phyloP scores from a whole-genome alignment of 1,140 invertebrate species.

The Macrostomum lignano region DNA sequence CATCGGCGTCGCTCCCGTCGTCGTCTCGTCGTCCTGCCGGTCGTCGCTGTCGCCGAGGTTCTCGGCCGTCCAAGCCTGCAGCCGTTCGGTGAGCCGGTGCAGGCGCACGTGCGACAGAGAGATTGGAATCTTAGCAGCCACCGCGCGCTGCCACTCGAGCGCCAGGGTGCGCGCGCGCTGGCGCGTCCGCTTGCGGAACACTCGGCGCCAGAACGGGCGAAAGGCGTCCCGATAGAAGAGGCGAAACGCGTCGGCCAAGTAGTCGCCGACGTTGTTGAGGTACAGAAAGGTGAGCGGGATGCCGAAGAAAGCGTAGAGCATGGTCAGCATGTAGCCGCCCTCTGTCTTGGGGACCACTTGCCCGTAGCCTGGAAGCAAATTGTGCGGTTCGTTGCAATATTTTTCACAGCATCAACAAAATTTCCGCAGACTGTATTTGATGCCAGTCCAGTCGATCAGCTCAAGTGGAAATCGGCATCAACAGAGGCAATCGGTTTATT shows the following conservation, averaged over 20 bases:
- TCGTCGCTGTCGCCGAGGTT: background rate
- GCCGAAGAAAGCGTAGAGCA: conserved; percentile 55
- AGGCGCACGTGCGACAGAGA: too few relatives aligned
- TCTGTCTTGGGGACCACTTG: conserved; percentile 66
- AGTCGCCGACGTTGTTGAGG: conserved; percentile 50
- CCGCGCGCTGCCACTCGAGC: too few relatives aligned
- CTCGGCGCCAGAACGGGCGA: conserved; percentile 29
- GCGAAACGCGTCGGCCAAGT: conserved; percentile 70
- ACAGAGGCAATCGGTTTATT: too few relatives aligned
- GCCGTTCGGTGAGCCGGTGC: too few relatives aligned
- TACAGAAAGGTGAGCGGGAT: conserved; percentile 59
- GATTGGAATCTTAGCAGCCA: too few relatives aligned
- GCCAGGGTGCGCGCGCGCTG: too few relatives aligned
- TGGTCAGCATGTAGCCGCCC: conserved; percentile 49
- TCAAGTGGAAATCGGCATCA: too few relatives aligned
- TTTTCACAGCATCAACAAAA: too few relatives aligned
- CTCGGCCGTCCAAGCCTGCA: background rate
- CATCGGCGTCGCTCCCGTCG: too few relatives aligned
- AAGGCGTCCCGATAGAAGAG: conserved; percentile 56
- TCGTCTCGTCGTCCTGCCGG: background rate
- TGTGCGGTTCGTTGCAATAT: too few relatives aligned
- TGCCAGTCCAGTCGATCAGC: too few relatives aligned
- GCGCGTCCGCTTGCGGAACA: background rate
- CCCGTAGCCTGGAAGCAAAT: conserved; percentile 53
- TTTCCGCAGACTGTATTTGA: too few relatives aligned